A percentile compares a stretch with the other conserved stretches of the same genome.
Conservation (phyloP, 2,797 vertebrate species). For the Antrozous pallidus region DNA sequence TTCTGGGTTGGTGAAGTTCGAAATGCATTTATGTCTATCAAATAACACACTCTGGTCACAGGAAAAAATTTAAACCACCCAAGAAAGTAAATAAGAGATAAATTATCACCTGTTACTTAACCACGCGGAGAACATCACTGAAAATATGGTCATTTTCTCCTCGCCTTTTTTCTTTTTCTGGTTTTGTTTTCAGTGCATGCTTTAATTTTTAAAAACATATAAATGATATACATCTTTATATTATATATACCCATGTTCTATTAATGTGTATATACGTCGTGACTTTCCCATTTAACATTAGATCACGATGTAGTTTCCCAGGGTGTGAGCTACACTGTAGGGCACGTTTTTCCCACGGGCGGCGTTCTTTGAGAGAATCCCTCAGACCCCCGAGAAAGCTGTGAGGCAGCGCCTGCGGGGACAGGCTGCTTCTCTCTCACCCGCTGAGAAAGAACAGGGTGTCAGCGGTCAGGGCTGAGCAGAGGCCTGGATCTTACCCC, state of each 20-base stretch:
- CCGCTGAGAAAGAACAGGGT: background rate
- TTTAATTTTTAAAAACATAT: no score
- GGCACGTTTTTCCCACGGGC: background rate
- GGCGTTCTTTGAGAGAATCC: background rate
- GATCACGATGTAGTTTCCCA: no score
- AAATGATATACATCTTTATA: no score
- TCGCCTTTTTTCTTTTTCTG: background rate
- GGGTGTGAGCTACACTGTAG: no score
- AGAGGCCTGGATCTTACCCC: background rate
- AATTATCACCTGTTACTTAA: background rate
- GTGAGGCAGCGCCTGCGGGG: background rate
- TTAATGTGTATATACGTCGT: background rate
- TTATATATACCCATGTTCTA: background rate
- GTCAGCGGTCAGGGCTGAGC: background rate
- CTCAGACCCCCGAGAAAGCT: background rate
- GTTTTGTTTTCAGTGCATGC: background rate
- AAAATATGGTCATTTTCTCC: background rate
- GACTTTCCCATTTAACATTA: background rate
- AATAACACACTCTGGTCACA: background rate
- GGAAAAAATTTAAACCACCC: background rate
- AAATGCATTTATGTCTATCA: background rate
- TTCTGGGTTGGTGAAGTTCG: background rate
- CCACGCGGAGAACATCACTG: background rate
- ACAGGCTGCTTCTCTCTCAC: background rate
- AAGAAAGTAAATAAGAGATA: background rate